These are phyloP conservation scores for Folsomia manolachei DNA, from an alignment of 2,888 invertebrate species.

Conservation along the genomic window DNA sequence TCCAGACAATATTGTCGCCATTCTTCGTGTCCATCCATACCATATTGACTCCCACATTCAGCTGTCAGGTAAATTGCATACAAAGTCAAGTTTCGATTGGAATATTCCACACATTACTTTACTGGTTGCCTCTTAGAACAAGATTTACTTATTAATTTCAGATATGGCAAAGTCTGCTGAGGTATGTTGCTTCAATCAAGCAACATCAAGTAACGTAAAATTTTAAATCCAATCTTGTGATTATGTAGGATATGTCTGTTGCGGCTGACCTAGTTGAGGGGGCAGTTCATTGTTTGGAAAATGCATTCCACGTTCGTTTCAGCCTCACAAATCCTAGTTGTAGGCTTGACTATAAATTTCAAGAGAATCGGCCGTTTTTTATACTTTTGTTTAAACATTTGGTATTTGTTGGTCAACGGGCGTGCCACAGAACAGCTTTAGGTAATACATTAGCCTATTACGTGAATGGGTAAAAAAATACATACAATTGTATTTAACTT, in stretches of 20 bases:
- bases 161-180: constrained; percentile 74
- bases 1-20: constrained; percentile 48
- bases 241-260: constrained; percentile 73
- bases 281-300: constrained; percentile 73
- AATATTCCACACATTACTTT: too few relatives aligned
- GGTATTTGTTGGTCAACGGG: constrained; percentile 71
- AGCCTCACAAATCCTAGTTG: constrained; percentile 71
- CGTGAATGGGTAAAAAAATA: too few relatives aligned
- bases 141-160: too few relatives aligned
- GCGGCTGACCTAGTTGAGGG: constrained; percentile 69
- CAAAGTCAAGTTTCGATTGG: too few relatives aligned
- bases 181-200: too few relatives aligned
- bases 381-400: constrained; percentile 79
- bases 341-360: constrained; percentile 71
- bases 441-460: too few relatives aligned
- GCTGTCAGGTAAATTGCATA: constrained; percentile 74
- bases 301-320: constrained; percentile 75
- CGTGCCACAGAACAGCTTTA: constrained; percentile 80
- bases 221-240: too few relatives aligned
- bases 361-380: constrained; percentile 79
- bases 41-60: constrained; percentile 79
- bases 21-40: constrained; percentile 71
- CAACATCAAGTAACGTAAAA: too few relatives aligned
- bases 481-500: too few relatives aligned
- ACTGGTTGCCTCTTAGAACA: too few relatives aligned